A percentile compares a stretch with the other conserved stretches of the same genome.
These are phyloP conservation scores for Globodera rostochiensis DNA, from an alignment of 1,140 invertebrate species.

Conservation along the genomic window DNA sequence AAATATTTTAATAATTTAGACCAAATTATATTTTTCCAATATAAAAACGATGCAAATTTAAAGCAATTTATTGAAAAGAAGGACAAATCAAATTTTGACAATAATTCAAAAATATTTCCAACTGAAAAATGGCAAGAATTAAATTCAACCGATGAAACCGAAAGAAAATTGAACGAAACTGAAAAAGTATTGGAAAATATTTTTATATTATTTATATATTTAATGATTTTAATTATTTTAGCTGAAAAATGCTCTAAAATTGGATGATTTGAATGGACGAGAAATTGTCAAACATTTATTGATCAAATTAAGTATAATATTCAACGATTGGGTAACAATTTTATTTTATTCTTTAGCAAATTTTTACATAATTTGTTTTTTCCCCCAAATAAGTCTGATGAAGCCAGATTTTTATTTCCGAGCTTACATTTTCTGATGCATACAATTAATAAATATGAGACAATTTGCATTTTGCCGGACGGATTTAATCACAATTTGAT, in stretches of 20 bases:
- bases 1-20: background rate
- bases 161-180: background rate
- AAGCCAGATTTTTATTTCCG: background rate
- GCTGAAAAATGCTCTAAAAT: background rate
- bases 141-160: background rate
- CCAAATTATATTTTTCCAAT: background rate
- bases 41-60: background rate
- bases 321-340: background rate
- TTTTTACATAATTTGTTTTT: background rate
- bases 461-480: background rate
- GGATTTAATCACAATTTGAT: background rate
- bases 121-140: constrained; percentile 3
- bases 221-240: background rate
- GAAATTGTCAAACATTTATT: background rate
- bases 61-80: background rate
- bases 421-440: background rate
- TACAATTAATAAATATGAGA: background rate
- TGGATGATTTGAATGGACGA: background rate
- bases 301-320: background rate
- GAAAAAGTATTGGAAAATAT: background rate
- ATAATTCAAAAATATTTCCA: background rate
- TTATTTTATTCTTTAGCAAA: background rate
- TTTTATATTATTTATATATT: no score
- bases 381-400: background rate
- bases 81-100: background rate